A percentile compares a stretch with the other conserved stretches of the same genome.
Evolutionary conservation across 2,113 vertebrate species (phyloP).

Genomic region (Etia nguti): DNA sequence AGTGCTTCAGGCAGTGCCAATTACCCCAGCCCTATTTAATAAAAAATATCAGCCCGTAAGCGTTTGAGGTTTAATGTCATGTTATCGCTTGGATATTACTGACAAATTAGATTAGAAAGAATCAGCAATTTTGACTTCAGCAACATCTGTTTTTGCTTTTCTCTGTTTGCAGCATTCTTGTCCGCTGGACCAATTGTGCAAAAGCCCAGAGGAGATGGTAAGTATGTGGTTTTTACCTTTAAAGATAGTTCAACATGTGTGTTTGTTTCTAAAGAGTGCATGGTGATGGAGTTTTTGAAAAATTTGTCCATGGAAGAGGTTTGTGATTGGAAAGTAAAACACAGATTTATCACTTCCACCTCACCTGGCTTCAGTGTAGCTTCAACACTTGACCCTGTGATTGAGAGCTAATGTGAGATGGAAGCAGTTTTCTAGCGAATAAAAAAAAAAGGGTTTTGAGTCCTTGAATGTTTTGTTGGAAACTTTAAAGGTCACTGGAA

Average conservation of each 20-base stretch:
- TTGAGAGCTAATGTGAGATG: neutral
- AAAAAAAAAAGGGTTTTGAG: neutral
- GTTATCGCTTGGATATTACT: neutral
- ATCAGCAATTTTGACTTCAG: neutral
- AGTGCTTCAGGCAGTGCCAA: slow-evolving; percentile 31
- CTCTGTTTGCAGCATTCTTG: slow-evolving; percentile 54
- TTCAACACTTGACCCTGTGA: neutral
- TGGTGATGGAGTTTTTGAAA: neutral
- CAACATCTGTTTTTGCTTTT: neutral
- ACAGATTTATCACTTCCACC: neutral
- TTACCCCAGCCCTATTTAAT: slow-evolving; percentile 24
- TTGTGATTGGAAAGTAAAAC: neutral
- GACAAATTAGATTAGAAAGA: neutral
- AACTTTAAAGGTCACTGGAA: neutral
- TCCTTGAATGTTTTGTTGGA: neutral
- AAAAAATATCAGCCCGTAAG: neutral
- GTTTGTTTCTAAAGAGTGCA: neutral
- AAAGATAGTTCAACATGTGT: neutral
- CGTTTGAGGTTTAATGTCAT: slow-evolving; percentile 31
- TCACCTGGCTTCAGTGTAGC: neutral
- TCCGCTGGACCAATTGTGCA: slow-evolving; percentile 64
- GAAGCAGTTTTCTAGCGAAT: neutral
- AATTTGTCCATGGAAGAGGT: neutral
- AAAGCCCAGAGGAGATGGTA: slow-evolving; percentile 62
- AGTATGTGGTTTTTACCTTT: neutral